These are phyloP conservation scores for Epinephelus lanceolatus DNA, from an alignment of 2,113 vertebrate genomes.

Conservation along the genomic window DNA sequence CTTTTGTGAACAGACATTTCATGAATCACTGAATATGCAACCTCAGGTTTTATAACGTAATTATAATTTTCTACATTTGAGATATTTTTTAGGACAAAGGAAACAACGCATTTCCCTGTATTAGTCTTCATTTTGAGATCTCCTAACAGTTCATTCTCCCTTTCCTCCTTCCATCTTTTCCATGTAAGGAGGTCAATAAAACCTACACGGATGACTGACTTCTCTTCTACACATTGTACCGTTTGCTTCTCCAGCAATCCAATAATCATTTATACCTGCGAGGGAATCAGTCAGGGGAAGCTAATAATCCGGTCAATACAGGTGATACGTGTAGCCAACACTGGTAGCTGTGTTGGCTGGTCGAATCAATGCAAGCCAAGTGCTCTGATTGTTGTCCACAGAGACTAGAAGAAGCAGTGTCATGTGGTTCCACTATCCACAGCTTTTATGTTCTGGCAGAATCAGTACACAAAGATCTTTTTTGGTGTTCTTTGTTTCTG, in stretches of 20 bases:
- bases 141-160: not conserved
- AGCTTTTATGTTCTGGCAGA: constrained; percentile 1
- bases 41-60: not conserved
- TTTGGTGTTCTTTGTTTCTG: not conserved
- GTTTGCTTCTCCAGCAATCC: constrained; percentile 37
- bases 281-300: constrained; percentile 51
- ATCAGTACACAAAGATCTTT: not conserved
- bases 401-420: not conserved
- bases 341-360: constrained; percentile 13
- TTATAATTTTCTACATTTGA: not conserved
- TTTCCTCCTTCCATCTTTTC: not conserved
- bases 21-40: constrained; percentile 22
- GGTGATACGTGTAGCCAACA: constrained; percentile 37
- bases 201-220: constrained; percentile 6
- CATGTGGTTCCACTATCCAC: not conserved
- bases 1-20: constrained; percentile 33
- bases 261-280: constrained; percentile 47
- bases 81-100: not conserved
- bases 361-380: constrained; percentile 30
- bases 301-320: constrained; percentile 65
- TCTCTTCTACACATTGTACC: not conserved
- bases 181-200: constrained; percentile 36
- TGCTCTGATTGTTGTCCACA: constrained; percentile 5
- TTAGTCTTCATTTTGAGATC: not conserved
- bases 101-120: not conserved